Evolutionary conservation across 2,113 vertebrate species (phyloP), one percentile per base, ranked within the genome.

Genomic region (Thamnaconus septentrionalis): DNA sequence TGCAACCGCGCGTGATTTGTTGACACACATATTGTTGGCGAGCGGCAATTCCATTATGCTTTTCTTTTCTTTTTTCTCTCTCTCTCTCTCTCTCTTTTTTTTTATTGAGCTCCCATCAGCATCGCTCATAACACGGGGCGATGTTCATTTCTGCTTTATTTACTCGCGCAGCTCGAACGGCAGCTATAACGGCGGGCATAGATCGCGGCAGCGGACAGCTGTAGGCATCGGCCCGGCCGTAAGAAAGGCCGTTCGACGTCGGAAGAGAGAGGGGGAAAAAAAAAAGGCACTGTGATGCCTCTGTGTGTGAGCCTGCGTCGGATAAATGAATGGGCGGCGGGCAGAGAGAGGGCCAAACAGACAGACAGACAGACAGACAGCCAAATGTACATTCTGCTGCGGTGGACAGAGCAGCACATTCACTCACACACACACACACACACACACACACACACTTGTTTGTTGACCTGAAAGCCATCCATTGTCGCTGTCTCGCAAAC

Each of bases 391-490:
- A 73, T 78, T 72, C 80, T 78, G 80, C 77, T 79, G 81, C 75
- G 79, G 83, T 82, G 79, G 77, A 85, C 80, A 84, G 70, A 82
- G 65, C 57, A 71, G 63, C 81, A 89, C 86, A 92, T 85, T 87
- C 73, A 83, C 64, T 74, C 73, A 81, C 80, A 81, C 67, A 57
- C 42, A 81, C 67, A 57, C 42, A 63, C 81, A 89, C 86, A 92
- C 85, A 87, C 80, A 81, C 67, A 57, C 42, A 53, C 55, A 4
- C 12, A 71, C 5, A 58, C 72, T 78, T 92, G 87, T 91, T 84
- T 75, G 66, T 66, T 52, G 83, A 77, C 78, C 81, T 92, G 84
- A 92, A 92, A 88, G 87, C 47, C 66, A 7, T 47, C 72, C 82
- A 87, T 92, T 93, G 91, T 93, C 39, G 8, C 56, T 45, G 65